Conservation (phyloP, 2,113 vertebrate species). For the Microcebus lehilahytsara region DNA sequence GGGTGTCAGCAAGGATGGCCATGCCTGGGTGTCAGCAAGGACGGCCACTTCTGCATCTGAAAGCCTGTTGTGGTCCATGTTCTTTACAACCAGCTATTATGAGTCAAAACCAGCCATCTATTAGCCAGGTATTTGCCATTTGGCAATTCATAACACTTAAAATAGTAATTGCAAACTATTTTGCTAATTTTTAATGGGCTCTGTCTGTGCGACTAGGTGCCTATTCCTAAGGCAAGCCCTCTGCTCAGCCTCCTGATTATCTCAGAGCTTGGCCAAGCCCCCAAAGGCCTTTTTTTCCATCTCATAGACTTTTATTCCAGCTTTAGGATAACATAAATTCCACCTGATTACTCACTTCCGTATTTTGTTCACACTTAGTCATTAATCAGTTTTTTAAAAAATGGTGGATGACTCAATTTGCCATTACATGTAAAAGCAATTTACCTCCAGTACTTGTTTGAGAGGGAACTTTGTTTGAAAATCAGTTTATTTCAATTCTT, state of each 20-base stretch:
- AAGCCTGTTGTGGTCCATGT: slow-evolving; percentile 56
- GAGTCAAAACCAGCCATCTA: slow-evolving; percentile 57
- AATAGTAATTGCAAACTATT: slow-evolving; percentile 57
- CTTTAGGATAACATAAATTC: slow-evolving; percentile 67
- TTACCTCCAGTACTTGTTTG: background rate
- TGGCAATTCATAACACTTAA: slow-evolving; percentile 52
- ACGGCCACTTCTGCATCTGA: background rate
- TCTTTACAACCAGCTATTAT: slow-evolving; percentile 57
- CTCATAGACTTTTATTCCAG: slow-evolving; percentile 54
- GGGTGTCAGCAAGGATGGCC: too few relatives aligned
- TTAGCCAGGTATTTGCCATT: slow-evolving; percentile 48
- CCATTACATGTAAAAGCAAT: background rate
- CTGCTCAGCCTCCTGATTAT: background rate
- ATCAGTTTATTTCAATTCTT: background rate
- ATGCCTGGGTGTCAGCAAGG: rapidly evolving
- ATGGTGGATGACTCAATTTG: background rate
- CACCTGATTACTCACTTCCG: slow-evolving; percentile 61
- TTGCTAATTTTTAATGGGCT: slow-evolving; percentile 66
- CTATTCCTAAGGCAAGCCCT: background rate
- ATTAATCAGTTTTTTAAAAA: slow-evolving; percentile 65
- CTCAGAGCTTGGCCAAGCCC: slow-evolving; percentile 34
- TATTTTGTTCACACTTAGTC: slow-evolving; percentile 52
- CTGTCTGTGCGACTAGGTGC: background rate
- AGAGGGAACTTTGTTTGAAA: background rate
- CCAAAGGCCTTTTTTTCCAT: background rate